Evolutionary conservation across 2,797 vertebrate genomes (phyloP), one percentile per base, ranked within the genome.

Genomic region (Varecia variegata): DNA sequence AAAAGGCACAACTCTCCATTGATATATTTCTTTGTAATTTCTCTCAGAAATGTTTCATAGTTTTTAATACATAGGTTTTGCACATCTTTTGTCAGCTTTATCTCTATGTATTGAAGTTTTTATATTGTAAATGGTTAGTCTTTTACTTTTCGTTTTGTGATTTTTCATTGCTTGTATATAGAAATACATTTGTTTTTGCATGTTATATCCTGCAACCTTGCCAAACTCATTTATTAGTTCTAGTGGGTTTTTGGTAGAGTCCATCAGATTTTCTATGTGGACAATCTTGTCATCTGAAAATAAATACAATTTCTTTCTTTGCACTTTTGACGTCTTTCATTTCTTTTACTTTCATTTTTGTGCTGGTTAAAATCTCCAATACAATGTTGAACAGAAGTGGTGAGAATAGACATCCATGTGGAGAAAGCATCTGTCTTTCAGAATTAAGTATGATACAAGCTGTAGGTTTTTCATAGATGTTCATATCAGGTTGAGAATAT

Each of bases 1-100:
- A 93, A 76, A 94, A 95, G 15, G 6, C 60, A 5, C 83, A 65
- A 68, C 7, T 95, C 25, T 90, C 27, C 18, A 56, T 50, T 84
- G 18, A 80, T 81, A 7, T 81, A 52, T 25, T 30, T 88, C 3
- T 88, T 94, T 23, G 84, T 60, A 77, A 65, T 70, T 94, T 89
- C 38, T 89, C 17, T 93, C 18, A 68, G 35, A 23, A 74, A 30
- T 73, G 30, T 80, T 89, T 92, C 74, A 21, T 80, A 62, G 9
- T 90, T 89, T 89, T 96, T 87, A 89, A 40, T 86, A n/a, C 50
- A 32, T 74, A 79, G 50, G 11, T 67, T 95, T 92, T 89, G 20
- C 11, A 93, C 14, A 45, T 50, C 40, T 88, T 88, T 88, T 76
- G 45, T 90, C 30, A 89, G 27, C 50, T 38, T 70, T 88, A 35